phyloP scores from a whole-genome alignment of 2,888 invertebrate species.

The Mylabris sibirica region DNA sequence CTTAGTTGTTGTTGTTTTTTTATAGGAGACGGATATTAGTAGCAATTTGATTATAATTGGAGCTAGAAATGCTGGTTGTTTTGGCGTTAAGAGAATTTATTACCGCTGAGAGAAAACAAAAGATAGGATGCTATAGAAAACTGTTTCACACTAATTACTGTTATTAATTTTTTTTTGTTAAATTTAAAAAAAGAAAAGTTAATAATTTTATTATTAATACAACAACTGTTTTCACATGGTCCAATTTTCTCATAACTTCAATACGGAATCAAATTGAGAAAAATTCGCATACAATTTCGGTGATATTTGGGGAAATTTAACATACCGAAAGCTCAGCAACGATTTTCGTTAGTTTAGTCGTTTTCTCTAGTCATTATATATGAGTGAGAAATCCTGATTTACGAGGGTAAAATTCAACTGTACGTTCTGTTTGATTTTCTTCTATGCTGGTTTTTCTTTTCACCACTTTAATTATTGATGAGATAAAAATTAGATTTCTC shows the following conservation, averaged over 20 bases:
- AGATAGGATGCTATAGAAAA: neutral
- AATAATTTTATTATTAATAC: neutral
- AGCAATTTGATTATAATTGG: neutral
- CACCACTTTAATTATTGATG: neutral
- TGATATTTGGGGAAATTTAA: neutral
- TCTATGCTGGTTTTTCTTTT: neutral
- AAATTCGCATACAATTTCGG: neutral
- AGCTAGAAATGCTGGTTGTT: neutral
- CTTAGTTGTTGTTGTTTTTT: neutral
- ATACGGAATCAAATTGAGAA: neutral
- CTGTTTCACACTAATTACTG: neutral
- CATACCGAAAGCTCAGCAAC: neutral
- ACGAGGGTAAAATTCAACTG: neutral
- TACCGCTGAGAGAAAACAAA: neutral
- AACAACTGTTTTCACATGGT: neutral
- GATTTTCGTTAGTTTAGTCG: neutral
- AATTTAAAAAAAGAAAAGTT: neutral
- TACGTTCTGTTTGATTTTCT: neutral
- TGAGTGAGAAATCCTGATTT: slow-evolving; percentile 2
- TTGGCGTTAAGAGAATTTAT: neutral
- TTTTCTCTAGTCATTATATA: neutral
- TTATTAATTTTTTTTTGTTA: neutral
- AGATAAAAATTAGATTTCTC: neutral
- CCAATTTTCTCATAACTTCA: neutral
- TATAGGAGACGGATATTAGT: neutral